A percentile compares a stretch with the other conserved stretches of the same genome.
Evolutionary conservation across 1,140 invertebrate genomes (phyloP).

Genomic region (Rhopalosiphum maidis): DNA sequence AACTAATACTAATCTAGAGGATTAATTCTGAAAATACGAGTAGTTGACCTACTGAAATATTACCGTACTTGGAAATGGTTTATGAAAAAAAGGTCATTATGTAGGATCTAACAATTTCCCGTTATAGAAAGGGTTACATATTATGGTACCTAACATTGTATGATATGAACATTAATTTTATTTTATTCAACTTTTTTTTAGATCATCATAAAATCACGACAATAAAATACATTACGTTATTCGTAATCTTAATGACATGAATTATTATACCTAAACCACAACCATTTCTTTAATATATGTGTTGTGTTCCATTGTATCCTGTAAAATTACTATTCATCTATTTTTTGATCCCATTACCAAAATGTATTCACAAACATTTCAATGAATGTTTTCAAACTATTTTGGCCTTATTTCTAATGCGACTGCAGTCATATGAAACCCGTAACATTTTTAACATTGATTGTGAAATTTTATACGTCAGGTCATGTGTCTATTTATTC

Average conservation of each 20-base stretch:
- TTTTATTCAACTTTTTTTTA: neutral
- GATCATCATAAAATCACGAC: conserved; percentile 9
- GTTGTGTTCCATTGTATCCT: neutral
- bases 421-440: neutral
- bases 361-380: neutral
- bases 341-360: neutral
- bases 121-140: neutral
- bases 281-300: neutral
- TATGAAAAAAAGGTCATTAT: neutral
- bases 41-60: conserved; percentile 1
- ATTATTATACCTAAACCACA: neutral
- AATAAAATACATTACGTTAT: conserved; percentile 8
- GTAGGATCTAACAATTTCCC: conserved; percentile 9
- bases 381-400: neutral
- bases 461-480: neutral
- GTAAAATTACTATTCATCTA: neutral
- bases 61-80: neutral
- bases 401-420: neutral
- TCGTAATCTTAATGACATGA: neutral
- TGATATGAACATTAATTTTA: conserved; percentile 2
- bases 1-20: conserved; percentile 15
- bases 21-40: conserved; percentile 19
- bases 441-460: neutral
- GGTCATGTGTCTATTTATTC: no score
- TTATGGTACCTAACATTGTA: conserved; percentile 1